Base-by-base conservation (phyloP, 2,888 invertebrate genomes). In the Cerastis leucographa region DNA sequence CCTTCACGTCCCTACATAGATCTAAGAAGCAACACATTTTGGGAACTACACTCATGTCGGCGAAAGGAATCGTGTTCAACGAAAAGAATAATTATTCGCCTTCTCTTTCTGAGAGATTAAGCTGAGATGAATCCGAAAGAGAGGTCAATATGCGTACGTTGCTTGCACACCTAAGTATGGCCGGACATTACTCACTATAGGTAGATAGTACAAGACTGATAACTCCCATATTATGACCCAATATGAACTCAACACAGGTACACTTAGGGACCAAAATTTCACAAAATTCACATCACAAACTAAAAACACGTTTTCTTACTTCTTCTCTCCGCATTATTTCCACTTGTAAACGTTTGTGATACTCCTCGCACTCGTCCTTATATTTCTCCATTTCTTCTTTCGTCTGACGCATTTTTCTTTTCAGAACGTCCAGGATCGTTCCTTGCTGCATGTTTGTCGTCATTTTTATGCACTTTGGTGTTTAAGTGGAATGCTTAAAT, bases 331-430 rank as follows among this genome's bases (percentile, higher is more conserved):
- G 98, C 97, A 99, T 98, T 96, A 99, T 98, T 98, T 99, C 99
- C 95, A 98, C 98, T 97, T 99, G 99, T 95, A 99, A 97, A 96
- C 99, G 98, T 97, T 99, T 98, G 97, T 99, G 98, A 96, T 98
- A 98, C 97, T 99, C 99, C 97, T 99, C 99, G 96, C 99, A 99
- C 96, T 99, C 99, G 97, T 99, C 99, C 97, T 99, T 99, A 97
- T 99, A 99, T 97, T 99, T 98, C 96, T 99, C 99, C 98, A 99
- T 99, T 97, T 99, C 99, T 96, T 99, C 99, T 97, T 99, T 99
- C 92, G 99, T 99, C 97, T 99, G 99, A 91, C 99, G 98, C 99
- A 99, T 99, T 98, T 99, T 99, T 98, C 99, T 99, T 98, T 99
- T 99, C 93, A 99, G 98, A 94, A 99, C 99, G 97, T 99, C 99